Base-by-base conservation (phyloP, 1,140 invertebrate species). In the Centruroides sculpturatus region DNA sequence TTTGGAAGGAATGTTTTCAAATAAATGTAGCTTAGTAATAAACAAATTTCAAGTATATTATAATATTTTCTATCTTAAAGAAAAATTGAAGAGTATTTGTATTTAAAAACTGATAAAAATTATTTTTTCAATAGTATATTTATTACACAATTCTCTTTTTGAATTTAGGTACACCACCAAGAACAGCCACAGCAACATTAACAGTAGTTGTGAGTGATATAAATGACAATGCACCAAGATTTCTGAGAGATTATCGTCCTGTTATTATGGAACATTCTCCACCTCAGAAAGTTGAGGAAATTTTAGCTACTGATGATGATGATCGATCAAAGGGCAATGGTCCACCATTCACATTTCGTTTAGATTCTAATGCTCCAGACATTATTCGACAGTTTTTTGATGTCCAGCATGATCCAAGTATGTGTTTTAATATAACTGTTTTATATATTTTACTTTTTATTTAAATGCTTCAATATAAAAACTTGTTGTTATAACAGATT, bases 201-300 rank as follows among this genome's bases (percentile, higher is more conserved):
- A 92, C 89, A 0, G 89, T 98, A 0, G 89, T 92, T 62, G 91
- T 98, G 0, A 86, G 89, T 71, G 94, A 98, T 69, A 92, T 98
- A 59, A 98, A 98, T 73, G 95, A 98, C 70, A 97, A 81, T 66
- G 74, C 75, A n/a, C 79, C 79, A 11, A 68, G 72, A 55, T 79
- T 81, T 67, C 70, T 74, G 0, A 69, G 92, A 71, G 89, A 94
- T 70, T 96, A 96, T 71, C 80, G 89, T 55, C 92, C 93, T 0
- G 88, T 96, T 9, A 78, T 96, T 56, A 87, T 87, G 0, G 92
- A 96, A 74, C 89, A 94, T 72, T 83, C 87, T 51, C 82, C 86
- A 47, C 87, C 91, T 47, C 83, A 86, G 67, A 92, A 91, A 77
- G 87, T 93, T 9, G 86, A 92, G 3, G 89, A 94, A 76, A 88